A percentile compares a stretch with the other conserved stretches of the same genome.
phyloP scores from a whole-genome alignment of 2,888 invertebrate species.

The Kryphioiulus occultus region DNA sequence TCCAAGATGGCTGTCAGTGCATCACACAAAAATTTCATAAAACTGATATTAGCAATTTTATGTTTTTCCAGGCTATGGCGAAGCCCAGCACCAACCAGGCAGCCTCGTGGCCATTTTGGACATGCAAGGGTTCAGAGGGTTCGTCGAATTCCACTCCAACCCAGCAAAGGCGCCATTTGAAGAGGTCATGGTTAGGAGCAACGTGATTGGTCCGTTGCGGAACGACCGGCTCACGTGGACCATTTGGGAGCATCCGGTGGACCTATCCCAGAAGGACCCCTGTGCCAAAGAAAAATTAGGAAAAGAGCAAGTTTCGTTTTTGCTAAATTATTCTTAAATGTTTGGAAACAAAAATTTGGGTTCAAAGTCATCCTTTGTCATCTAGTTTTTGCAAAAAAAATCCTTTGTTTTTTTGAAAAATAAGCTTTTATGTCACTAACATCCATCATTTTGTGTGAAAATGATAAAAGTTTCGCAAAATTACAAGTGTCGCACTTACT shows the following conservation, averaged over 20 bases:
- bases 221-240: constrained; percentile 42
- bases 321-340: too few relatives aligned
- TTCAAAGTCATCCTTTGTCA: too few relatives aligned
- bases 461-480: too few relatives aligned
- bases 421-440: too few relatives aligned
- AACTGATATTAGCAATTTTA: background rate
- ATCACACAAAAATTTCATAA: too few relatives aligned
- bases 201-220: background rate
- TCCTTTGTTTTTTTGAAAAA: too few relatives aligned
- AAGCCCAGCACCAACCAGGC: background rate
- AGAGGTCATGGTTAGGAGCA: constrained; percentile 37
- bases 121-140: constrained; percentile 44
- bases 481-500: too few relatives aligned
- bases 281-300: constrained; percentile 33
- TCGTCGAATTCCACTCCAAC: constrained; percentile 46
- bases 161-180: constrained; percentile 42
- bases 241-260: constrained; percentile 43
- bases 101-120: constrained; percentile 46
- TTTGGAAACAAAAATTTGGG: too few relatives aligned
- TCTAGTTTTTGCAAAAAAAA: too few relatives aligned
- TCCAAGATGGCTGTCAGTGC: too few relatives aligned
- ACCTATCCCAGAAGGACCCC: constrained; percentile 33
- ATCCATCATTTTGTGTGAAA: too few relatives aligned
- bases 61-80: background rate
- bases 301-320: constrained; percentile 45